A percentile compares a stretch with the other conserved stretches of the same genome.
Conservation (phyloP, 2,797 vertebrate species). For the Pseudochirops corinnae region DNA sequence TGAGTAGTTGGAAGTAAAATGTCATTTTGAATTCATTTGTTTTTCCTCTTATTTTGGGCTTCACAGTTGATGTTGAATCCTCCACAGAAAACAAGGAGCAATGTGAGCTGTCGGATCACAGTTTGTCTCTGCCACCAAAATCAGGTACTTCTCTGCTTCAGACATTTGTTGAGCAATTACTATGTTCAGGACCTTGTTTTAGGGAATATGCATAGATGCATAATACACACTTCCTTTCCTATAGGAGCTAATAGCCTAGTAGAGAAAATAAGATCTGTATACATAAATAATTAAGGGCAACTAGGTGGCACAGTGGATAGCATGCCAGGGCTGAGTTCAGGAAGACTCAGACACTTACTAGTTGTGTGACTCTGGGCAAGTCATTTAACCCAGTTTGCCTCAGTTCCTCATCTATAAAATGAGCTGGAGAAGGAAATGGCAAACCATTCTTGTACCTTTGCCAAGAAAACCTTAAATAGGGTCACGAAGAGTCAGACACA, state of each 20-base stretch:
- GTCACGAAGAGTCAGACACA: background rate
- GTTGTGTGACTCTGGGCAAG: background rate
- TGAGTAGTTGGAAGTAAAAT: background rate
- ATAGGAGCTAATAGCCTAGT: background rate
- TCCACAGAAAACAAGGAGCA: constrained; percentile 47
- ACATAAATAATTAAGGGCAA: background rate
- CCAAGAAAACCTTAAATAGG: background rate
- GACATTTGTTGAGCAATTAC: background rate
- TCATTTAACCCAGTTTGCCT: background rate
- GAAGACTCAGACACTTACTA: background rate
- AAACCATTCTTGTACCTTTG: background rate
- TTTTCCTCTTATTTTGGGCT: constrained; percentile 44
- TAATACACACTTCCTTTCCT: background rate
- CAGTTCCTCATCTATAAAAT: background rate
- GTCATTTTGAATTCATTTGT: background rate
- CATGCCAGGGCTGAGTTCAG: background rate
- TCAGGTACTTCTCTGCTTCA: constrained; percentile 67
- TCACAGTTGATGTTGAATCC: constrained; percentile 69
- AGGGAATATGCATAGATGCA: background rate
- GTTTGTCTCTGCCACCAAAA: background rate
- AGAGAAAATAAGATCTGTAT: background rate
- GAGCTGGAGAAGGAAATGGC: background rate
- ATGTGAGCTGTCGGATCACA: constrained; percentile 62
- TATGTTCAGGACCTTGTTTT: background rate
- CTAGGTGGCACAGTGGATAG: background rate